Percentiles rank a stretch among this genome's conserved stretches.
These are phyloP conservation scores for Alloplasta piceator DNA, from an alignment of 2,888 invertebrate genomes.

Conservation along the genomic window DNA sequence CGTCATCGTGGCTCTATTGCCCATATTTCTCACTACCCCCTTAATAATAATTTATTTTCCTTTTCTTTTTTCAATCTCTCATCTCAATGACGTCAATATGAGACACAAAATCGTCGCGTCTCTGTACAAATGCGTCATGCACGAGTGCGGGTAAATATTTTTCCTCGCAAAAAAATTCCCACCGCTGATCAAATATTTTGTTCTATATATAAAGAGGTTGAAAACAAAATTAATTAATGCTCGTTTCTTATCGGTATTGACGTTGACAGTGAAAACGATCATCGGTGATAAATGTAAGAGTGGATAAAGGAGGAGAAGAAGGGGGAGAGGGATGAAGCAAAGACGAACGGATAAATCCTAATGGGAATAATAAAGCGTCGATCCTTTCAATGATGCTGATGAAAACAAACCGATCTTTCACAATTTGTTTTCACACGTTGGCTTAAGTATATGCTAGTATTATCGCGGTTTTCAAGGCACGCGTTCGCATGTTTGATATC, in stretches of 20 bases:
- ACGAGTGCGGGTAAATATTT: slow-evolving; percentile 35
- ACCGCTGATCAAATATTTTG: slow-evolving; percentile 46
- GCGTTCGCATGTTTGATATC: slow-evolving; percentile 60
- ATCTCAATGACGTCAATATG: slow-evolving; percentile 37
- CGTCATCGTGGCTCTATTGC: slow-evolving; percentile 68
- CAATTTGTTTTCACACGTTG: slow-evolving; percentile 76
- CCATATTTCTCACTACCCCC: slow-evolving; percentile 28
- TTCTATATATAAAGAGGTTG: slow-evolving; percentile 21
- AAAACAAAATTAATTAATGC: slow-evolving; percentile 25
- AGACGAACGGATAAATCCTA: background rate
- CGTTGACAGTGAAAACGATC: slow-evolving; percentile 42
- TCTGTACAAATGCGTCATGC: slow-evolving; percentile 36
- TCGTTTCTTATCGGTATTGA: slow-evolving; percentile 24
- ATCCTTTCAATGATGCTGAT: slow-evolving; percentile 11
- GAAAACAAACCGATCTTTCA: slow-evolving; percentile 73
- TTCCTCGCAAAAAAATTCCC: slow-evolving; percentile 13
- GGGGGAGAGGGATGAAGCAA: too few relatives aligned
- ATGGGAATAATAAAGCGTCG: slow-evolving; percentile 13
- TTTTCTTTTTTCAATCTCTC: slow-evolving; percentile 1
- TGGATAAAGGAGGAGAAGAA: too few relatives aligned
- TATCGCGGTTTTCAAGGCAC: slow-evolving; percentile 33
- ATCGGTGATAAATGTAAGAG: background rate
- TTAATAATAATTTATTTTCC: background rate
- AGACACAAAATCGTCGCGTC: slow-evolving; percentile 8
- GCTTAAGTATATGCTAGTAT: slow-evolving; percentile 72